Percentiles rank a stretch among this genome's conserved stretches.
phyloP scores from a whole-genome alignment of 2,797 vertebrate genomes.

The Typhlichthys subterraneus region DNA sequence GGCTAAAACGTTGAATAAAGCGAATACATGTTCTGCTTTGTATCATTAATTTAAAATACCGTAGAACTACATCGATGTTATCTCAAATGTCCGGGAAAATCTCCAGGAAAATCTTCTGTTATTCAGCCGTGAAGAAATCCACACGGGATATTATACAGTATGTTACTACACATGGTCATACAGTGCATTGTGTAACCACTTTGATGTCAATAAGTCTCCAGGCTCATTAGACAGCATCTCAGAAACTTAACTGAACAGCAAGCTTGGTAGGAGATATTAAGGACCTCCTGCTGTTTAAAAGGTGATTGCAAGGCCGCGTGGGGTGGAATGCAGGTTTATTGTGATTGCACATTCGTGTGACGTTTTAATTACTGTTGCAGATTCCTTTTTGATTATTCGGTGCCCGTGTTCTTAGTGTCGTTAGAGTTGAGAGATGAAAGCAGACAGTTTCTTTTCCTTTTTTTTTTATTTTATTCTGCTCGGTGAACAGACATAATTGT shows the following conservation, averaged over 20 bases:
- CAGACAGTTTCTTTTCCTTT: slow-evolving; percentile 26
- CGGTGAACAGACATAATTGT: slow-evolving; percentile 69
- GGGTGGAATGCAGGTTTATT: slow-evolving; percentile 43
- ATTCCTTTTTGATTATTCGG: slow-evolving; percentile 69
- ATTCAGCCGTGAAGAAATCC: background rate
- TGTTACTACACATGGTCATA: slow-evolving; percentile 12
- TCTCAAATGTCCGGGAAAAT: too few species aligned
- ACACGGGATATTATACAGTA: slow-evolving; percentile 1
- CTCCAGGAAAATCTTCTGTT: too few species aligned
- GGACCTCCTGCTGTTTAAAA: slow-evolving; percentile 51
- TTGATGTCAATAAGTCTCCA: background rate
- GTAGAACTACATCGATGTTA: too few species aligned
- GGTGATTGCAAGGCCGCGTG: slow-evolving; percentile 32
- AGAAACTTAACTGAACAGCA: slow-evolving; percentile 24
- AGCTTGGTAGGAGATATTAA: background rate
- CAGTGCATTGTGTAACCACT: slow-evolving; percentile 6
- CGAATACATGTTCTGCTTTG: too few species aligned
- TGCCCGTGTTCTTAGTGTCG: slow-evolving; percentile 64
- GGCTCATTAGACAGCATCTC: slow-evolving; percentile 52
- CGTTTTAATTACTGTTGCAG: slow-evolving; percentile 72
- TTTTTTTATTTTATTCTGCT: slow-evolving; percentile 25
- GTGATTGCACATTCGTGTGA: slow-evolving; percentile 62
- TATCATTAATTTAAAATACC: too few species aligned
- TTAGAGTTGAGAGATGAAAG: slow-evolving; percentile 67
- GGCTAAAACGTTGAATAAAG: too few species aligned